Conservation (phyloP, 2,888 invertebrate genomes). For the Parnassius mnemosyne region DNA sequence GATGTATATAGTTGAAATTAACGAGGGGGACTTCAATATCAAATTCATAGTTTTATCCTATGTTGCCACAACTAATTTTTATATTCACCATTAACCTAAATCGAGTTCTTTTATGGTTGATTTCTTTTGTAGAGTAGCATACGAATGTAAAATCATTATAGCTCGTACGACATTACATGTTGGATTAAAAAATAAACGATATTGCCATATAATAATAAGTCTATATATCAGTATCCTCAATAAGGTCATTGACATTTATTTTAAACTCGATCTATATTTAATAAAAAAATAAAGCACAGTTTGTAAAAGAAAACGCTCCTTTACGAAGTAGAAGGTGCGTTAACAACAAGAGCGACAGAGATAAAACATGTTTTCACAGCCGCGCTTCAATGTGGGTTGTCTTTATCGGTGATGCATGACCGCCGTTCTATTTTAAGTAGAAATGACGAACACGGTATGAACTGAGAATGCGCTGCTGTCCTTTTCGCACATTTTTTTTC, state of each 20-base stretch:
- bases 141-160: too few relatives aligned
- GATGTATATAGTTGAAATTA: too few relatives aligned
- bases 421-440: constrained; percentile 69
- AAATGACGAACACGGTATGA: constrained; percentile 53
- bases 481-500: constrained; percentile 52
- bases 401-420: constrained; percentile 69
- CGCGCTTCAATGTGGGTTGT: constrained; percentile 62
- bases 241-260: constrained; percentile 71
- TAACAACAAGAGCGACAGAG: constrained; percentile 46
- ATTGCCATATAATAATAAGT: neutral
- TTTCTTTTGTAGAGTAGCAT: too few relatives aligned
- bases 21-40: too few relatives aligned
- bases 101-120: too few relatives aligned
- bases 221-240: constrained; percentile 19
- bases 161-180: too few relatives aligned
- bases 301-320: constrained; percentile 36
- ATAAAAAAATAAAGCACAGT: constrained; percentile 64
- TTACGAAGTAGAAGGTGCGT: constrained; percentile 6
- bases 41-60: too few relatives aligned
- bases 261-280: constrained; percentile 74
- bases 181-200: too few relatives aligned
- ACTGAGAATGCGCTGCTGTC: constrained; percentile 46
- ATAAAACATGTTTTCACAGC: constrained; percentile 43
- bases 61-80: too few relatives aligned
- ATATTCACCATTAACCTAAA: too few relatives aligned